Base-by-base conservation (phyloP, 2,113 vertebrate genomes). In the Charina bottae region DNA sequence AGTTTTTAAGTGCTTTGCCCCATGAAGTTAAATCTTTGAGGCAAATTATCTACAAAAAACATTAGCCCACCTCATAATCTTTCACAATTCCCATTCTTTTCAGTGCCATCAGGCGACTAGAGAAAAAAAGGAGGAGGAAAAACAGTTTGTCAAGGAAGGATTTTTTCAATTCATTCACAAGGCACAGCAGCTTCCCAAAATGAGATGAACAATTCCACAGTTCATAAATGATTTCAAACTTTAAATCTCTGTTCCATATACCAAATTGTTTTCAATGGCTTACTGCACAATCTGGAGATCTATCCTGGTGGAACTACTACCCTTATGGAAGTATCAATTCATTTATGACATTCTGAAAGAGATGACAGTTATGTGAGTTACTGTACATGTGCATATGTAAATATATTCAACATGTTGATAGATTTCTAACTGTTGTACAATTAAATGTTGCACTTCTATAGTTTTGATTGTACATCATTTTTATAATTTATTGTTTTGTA, bases 31-130 rank as follows among this genome's bases (percentile, higher is more conserved):
- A 9, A 53, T 9, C n/a, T 89, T 90, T 2, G 56, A 90, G 91
- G 84, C 42, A 94, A 55, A 90, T n/a, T n/a, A 78, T 95, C 62
- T 42, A 54, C 91, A 68, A 87, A 28, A 93, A 54, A 12, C 0
- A 88, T 83, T 94, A 72, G 89, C 96, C 94, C 97, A 99, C 99
- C 99, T 99, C 99, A 78, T 99, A 99, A 96, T 99, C 97, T 42
- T 98, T 97, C 92, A 99, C 99, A 93, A 99, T 99, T 86, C 99
- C 99, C 99, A 99, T 99, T 94, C 99, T 98, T 95, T 99, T 99
- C 95, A 99, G 95, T 0, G 99, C 99, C 99, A 99, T 99, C 49
- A 99, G 97, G 37, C 99, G 99, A 96, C 99, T 99, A 96, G 49
- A 49, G 17, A 0, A 85, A 93, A 93, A 24, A 64, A 91, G 17